Evolutionary conservation across 1,140 invertebrate genomes (phyloP), one percentile per base, ranked within the genome.

Genomic region (Chionoecetes opilio): DNA sequence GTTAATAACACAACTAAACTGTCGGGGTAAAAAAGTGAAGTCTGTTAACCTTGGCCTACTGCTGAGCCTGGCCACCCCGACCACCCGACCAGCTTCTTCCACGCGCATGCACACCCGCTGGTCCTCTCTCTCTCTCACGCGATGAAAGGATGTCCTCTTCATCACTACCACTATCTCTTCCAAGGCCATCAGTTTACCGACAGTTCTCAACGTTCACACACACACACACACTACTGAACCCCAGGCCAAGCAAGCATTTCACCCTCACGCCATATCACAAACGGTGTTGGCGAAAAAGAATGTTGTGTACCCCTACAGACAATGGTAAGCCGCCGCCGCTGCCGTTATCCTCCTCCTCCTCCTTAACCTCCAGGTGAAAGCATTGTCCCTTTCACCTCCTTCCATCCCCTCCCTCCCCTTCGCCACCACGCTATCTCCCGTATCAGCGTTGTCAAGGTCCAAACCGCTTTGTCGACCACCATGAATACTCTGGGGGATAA

Each of bases 21-120:
- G 38, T 41, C 38, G 29, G 32, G n/a, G 41, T 41, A 35, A 90
- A 38, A 87, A 53, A 90, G 38, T 46, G 38, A 53, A 63, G 88
- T 53, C 31, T 26, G 41, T 17, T 53, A 90, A 90, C 88, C 88
- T 90, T 90, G 88, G 38, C 88, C 88, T 29, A 90, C 26, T 31
- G n/a, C 14, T 87, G 85, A 37, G 85, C 5, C 85, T 17, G 85
- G n/a, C 82, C 41, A 46, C 5, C 63, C 85, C 37, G 85, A 21
- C 85, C 21, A 17, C 29, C 85, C 37, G 32, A 87, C 85, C 85
- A 6, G 37, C 85, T 34, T 11, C 85, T 34, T 8, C 32, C 26
- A 86, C 85, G 35, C 85, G 37, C 85, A 86, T 38, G 37, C 85
- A 86, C 85, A 14, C 85, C 17, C 85, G 32, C 82, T 31, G 3